These are phyloP conservation scores for Tauraco hartlaubi DNA, from an alignment of 2,797 vertebrate species.

Conservation along the genomic window DNA sequence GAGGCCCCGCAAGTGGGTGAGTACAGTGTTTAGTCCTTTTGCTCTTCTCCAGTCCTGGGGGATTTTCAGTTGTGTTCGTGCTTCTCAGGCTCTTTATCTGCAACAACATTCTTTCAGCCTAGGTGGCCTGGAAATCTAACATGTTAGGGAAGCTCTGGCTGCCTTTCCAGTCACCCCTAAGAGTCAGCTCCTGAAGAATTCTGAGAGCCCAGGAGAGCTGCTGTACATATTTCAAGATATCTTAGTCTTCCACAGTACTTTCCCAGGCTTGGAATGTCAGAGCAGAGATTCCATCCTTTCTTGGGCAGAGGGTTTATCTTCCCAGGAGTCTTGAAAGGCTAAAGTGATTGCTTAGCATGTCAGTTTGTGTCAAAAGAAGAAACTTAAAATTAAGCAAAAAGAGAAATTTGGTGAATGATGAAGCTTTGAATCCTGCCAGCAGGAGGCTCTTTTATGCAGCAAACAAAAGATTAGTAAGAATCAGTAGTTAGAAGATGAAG, in stretches of 20 bases:
- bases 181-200: background rate
- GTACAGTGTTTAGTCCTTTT: background rate
- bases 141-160: background rate
- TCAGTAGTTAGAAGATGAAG: background rate
- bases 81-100: background rate
- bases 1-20: conserved; percentile 76
- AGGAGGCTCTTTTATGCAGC: background rate
- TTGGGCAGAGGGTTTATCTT: background rate
- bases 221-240: background rate
- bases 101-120: background rate
- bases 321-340: background rate
- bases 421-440: background rate
- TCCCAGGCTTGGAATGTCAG: background rate
- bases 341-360: background rate
- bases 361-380: background rate
- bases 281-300: background rate
- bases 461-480: background rate
- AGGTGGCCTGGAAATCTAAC: background rate
- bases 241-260: background rate
- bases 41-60: background rate
- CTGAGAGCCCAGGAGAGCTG: background rate
- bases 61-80: background rate
- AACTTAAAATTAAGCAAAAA: background rate
- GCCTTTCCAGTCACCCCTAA: background rate
- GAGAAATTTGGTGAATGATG: background rate